phyloP scores from a whole-genome alignment of 2,888 invertebrate species.

The Sycophila texana region DNA sequence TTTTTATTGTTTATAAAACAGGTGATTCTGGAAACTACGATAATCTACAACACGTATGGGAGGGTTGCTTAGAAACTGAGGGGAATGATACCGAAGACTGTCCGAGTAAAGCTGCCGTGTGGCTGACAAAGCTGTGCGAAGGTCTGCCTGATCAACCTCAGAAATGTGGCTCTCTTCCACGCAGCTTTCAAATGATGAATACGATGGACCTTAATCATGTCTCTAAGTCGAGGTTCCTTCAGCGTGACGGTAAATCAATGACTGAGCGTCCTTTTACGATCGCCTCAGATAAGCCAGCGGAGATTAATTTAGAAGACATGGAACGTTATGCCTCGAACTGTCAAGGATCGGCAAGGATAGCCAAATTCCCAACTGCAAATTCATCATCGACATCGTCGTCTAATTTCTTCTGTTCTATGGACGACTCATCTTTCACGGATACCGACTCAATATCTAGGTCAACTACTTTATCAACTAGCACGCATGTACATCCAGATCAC shows the following conservation, averaged over 20 bases:
- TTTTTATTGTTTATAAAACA: not conserved
- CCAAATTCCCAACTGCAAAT: conserved; percentile 72
- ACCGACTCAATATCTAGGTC: conserved; percentile 73
- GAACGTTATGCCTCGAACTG: conserved; percentile 77
- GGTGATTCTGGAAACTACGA: conserved; percentile 80
- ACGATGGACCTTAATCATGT: conserved; percentile 75
- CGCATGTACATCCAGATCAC: conserved; percentile 85
- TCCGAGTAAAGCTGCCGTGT: conserved; percentile 83
- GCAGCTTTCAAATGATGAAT: conserved; percentile 84
- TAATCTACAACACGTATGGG: conserved; percentile 77
- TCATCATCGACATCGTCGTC: conserved; percentile 78
- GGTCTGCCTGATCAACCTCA: conserved; percentile 82
- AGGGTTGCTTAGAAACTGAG: conserved; percentile 64
- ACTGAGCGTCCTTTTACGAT: conserved; percentile 84
- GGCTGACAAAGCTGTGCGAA: conserved; percentile 82
- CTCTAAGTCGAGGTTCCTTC: conserved; percentile 76
- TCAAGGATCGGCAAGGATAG: conserved; percentile 70
- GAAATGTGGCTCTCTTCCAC: conserved; percentile 87
- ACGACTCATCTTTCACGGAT: conserved; percentile 75
- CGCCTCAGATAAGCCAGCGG: conserved; percentile 83
- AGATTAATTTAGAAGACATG: conserved; percentile 82
- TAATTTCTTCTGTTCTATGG: conserved; percentile 78
- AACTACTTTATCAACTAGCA: conserved; percentile 67
- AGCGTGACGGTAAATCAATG: conserved; percentile 80
- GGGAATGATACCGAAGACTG: conserved; percentile 68